phyloP scores from a whole-genome alignment of 1,140 invertebrate genomes.

The Marisa cornuarietis region DNA sequence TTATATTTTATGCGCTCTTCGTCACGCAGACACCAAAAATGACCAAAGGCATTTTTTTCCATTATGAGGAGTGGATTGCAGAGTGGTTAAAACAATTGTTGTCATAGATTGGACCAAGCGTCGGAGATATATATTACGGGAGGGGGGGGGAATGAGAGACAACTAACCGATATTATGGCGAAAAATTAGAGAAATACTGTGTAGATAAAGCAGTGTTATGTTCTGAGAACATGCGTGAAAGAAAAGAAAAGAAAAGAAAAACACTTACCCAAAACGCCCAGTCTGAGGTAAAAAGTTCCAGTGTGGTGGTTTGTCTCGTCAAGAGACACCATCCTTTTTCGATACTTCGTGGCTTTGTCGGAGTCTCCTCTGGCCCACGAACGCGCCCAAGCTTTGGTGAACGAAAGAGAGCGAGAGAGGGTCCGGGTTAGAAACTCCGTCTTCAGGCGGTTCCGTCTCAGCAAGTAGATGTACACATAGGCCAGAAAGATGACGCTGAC shows the following conservation, averaged over 20 bases:
- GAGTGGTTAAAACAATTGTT: too few species aligned
- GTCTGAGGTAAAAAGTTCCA: slow-evolving; percentile 94
- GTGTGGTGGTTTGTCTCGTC: slow-evolving; percentile 43
- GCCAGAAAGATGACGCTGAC: slow-evolving; percentile 94
- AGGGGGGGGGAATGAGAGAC: not conserved
- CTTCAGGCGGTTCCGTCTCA: slow-evolving; percentile 63
- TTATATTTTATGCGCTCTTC: too few species aligned
- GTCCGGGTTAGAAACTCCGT: slow-evolving; percentile 13
- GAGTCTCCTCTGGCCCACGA: not conserved
- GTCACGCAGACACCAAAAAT: too few species aligned
- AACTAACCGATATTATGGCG: not conserved
- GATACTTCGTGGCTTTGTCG: not conserved
- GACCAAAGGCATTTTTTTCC: too few species aligned
- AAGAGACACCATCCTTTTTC: slow-evolving; percentile 23
- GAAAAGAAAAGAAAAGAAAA: not conserved
- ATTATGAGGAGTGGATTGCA: too few species aligned
- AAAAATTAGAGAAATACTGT: not conserved
- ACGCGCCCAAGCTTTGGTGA: slow-evolving; percentile 12
- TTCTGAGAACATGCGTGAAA: not conserved
- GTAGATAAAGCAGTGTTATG: too few species aligned
- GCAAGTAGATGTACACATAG: slow-evolving; percentile 95
- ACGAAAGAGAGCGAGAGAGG: slow-evolving; percentile 19
- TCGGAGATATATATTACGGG: too few species aligned
- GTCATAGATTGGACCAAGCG: too few species aligned
- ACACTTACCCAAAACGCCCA: slow-evolving; percentile 92